phyloP scores from a whole-genome alignment of 1,140 invertebrate genomes.

The Drusus annulatus region DNA sequence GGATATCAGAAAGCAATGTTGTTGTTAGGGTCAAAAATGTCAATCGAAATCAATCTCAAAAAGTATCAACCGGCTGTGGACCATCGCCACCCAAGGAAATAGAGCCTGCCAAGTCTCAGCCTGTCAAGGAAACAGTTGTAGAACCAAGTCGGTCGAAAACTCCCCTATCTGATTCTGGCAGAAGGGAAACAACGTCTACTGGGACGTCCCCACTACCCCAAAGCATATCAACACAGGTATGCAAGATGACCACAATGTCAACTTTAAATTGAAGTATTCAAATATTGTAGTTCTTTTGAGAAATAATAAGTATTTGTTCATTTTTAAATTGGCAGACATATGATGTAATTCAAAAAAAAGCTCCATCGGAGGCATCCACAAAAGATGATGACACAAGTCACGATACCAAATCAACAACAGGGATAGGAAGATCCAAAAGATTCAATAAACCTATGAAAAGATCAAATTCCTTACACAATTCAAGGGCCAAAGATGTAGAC shows the following conservation, averaged over 20 bases:
- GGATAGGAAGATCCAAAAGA: slow-evolving; percentile 48
- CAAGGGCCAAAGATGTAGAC: slow-evolving; percentile 58
- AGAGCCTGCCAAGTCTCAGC: slow-evolving; percentile 46
- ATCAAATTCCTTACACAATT: slow-evolving; percentile 68
- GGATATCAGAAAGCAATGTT: slow-evolving; percentile 49
- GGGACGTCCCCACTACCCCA: slow-evolving; percentile 90
- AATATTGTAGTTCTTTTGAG: no score
- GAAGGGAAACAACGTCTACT: slow-evolving; percentile 70
- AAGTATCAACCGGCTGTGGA: slow-evolving; percentile 73
- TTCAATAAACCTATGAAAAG: slow-evolving; percentile 64
- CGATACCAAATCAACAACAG: slow-evolving; percentile 44
- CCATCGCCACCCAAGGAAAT: slow-evolving; percentile 71
- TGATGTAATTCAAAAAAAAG: slow-evolving; percentile 61
- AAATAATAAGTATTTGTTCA: background rate
- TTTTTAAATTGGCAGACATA: slow-evolving; percentile 62
- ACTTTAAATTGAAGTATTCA: no score
- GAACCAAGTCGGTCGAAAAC: slow-evolving; percentile 43
- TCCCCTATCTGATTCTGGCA: slow-evolving; percentile 56
- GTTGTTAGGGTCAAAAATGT: slow-evolving; percentile 48
- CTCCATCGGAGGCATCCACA: slow-evolving; percentile 43
- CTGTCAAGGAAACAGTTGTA: slow-evolving; percentile 10
- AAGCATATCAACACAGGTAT: slow-evolving; percentile 88
- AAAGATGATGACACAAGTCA: slow-evolving; percentile 43
- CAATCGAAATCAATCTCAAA: slow-evolving; percentile 60
- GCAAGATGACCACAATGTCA: no score